phyloP scores from a whole-genome alignment of 2,888 invertebrate species.

The Oscheius sp. region DNA sequence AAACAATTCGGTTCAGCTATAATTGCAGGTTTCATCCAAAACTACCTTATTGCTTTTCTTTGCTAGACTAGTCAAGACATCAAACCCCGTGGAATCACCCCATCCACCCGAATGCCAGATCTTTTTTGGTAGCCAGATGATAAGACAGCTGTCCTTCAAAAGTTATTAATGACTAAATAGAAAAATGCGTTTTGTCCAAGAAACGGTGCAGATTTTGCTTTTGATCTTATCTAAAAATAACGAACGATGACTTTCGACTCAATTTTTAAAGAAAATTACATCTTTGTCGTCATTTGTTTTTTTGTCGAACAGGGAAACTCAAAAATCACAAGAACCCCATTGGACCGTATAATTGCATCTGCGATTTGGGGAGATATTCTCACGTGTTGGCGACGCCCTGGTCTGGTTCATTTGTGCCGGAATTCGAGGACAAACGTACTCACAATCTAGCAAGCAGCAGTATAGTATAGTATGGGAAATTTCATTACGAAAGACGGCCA shows the following conservation, averaged over 20 bases:
- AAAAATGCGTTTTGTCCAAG: conserved; percentile 1
- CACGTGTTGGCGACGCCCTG: not conserved
- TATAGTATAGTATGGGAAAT: not conserved
- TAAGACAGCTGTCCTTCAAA: not conserved
- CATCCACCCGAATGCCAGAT: too few species aligned
- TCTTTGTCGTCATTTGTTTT: not conserved
- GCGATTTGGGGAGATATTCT: conserved; percentile 1
- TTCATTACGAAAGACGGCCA: not conserved
- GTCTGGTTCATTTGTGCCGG: not conserved
- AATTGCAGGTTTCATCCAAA: too few species aligned
- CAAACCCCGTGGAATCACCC: too few species aligned
- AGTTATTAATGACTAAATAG: conserved; percentile 3
- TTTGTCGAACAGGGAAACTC: not conserved
- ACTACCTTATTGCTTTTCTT: too few species aligned
- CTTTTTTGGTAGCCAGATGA: too few species aligned
- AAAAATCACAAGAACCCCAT: not conserved
- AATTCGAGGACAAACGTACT: not conserved
- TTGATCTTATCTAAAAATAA: not conserved
- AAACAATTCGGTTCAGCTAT: too few species aligned
- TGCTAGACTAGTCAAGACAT: too few species aligned
- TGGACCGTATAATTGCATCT: conserved; percentile 22
- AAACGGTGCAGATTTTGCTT: not conserved
- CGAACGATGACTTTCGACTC: too few species aligned
- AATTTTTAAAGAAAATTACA: not conserved
- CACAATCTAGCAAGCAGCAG: not conserved